phyloP scores from a whole-genome alignment of 2,797 vertebrate species.

The Calcarius lapponicus region DNA sequence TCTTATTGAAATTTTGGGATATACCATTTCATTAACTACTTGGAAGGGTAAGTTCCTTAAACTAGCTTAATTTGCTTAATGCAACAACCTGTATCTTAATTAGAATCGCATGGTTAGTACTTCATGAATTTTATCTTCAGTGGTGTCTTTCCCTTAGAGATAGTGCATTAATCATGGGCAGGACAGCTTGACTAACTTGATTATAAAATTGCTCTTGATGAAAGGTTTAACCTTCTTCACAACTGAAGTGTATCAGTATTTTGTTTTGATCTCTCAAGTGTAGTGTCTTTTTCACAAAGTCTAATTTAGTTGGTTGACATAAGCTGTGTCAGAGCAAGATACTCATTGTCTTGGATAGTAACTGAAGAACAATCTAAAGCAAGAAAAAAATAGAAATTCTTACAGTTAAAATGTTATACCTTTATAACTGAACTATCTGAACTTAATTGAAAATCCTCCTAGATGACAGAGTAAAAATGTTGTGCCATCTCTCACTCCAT shows the following conservation, averaged over 20 bases:
- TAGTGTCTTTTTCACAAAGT: neutral
- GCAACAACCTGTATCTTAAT: conserved; percentile 10
- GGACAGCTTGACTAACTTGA: neutral
- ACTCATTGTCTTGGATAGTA: neutral
- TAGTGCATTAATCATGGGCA: neutral
- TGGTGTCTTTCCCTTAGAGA: neutral
- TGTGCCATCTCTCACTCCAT: neutral
- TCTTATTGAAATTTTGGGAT: neutral
- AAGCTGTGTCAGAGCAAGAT: neutral
- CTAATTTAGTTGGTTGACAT: neutral
- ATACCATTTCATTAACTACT: neutral
- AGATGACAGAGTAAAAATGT: neutral
- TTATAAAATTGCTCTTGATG: neutral
- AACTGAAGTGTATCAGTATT: neutral
- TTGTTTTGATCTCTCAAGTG: neutral
- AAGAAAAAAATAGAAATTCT: neutral
- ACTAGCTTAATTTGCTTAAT: neutral
- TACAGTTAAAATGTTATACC: neutral
- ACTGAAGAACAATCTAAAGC: neutral
- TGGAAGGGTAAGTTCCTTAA: neutral
- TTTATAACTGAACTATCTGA: neutral
- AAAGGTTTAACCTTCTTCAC: neutral
- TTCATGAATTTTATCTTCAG: neutral
- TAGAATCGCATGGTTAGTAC: neutral
- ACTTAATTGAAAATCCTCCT: neutral